phyloP scores from a whole-genome alignment of 2,797 vertebrate species.

The Buphagus erythrorhynchus region DNA sequence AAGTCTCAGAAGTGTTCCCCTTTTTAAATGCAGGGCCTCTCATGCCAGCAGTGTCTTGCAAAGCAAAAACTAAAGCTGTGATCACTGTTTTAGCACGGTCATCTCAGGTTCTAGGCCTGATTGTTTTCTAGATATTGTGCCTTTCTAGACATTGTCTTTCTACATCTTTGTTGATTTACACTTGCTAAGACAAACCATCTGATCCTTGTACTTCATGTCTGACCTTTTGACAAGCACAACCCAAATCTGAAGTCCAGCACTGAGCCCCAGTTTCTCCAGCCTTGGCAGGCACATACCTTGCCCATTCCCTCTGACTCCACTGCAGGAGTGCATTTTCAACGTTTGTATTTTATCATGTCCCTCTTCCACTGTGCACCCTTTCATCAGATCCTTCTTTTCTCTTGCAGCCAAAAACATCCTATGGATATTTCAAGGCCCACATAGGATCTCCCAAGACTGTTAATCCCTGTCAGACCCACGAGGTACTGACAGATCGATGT shows the following conservation, averaged over 20 bases:
- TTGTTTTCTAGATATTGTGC: not conserved
- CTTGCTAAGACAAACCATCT: not conserved
- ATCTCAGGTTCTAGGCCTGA: not conserved
- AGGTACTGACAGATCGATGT: not conserved
- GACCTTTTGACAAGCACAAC: not conserved
- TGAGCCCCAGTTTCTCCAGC: not conserved
- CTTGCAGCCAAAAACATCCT: not conserved
- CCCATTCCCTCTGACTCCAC: not conserved
- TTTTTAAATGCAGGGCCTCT: not conserved
- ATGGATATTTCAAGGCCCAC: not conserved
- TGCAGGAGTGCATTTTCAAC: not conserved
- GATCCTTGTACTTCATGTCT: not conserved
- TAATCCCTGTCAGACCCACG: not conserved
- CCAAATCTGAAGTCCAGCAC: accelerated
- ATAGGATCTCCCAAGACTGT: not conserved
- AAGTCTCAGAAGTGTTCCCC: not conserved
- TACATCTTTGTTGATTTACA: not conserved
- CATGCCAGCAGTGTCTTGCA: not conserved
- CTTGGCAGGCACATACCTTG: not conserved
- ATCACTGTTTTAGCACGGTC: not conserved
- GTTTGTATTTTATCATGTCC: not conserved
- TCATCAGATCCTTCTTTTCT: not conserved
- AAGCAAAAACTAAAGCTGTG: not conserved
- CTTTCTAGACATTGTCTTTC: not conserved
- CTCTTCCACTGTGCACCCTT: not conserved